Percentiles rank a stretch among this genome's conserved stretches.
Conservation (phyloP, 2,113 vertebrate species). For the Scomber colias region DNA sequence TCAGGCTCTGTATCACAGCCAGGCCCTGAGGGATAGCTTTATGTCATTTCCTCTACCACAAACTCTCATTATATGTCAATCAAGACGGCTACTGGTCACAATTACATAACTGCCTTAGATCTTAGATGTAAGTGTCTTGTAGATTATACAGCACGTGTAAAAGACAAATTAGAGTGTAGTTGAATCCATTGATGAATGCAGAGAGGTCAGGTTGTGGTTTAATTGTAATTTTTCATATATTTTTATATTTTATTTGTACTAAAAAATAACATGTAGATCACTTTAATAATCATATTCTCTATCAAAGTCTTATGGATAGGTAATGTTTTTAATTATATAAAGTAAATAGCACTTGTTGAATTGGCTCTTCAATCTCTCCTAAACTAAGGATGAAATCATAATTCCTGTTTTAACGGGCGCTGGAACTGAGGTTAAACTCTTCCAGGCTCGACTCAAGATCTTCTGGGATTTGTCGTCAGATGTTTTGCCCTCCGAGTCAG, state of each 20-base stretch:
- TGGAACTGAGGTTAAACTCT: constrained; percentile 38
- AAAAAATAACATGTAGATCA: neutral
- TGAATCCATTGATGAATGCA: neutral
- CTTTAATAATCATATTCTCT: too few species aligned
- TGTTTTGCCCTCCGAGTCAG: constrained; percentile 47
- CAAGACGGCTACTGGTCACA: constrained; percentile 25
- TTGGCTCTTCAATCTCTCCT: neutral
- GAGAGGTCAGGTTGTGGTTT: neutral
- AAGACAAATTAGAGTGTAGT: neutral
- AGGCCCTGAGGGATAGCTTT: constrained; percentile 16
- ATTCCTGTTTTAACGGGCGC: constrained; percentile 29
- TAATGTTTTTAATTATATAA: constrained; percentile 22
- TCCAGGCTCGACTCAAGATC: constrained; percentile 51
- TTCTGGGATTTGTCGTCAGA: constrained; percentile 43
- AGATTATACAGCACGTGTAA: neutral
- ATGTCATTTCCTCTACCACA: constrained; percentile 65
- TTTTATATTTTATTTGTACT: neutral
- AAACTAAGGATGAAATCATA: constrained; percentile 28
- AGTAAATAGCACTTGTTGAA: constrained; percentile 1
- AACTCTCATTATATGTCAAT: constrained; percentile 56
- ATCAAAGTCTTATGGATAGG: neutral
- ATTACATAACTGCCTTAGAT: constrained; percentile 46
- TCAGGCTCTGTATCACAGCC: too few species aligned
- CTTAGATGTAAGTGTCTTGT: neutral
- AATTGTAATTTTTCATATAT: neutral